Evolutionary conservation across 2,113 vertebrate species (phyloP).

Genomic region (Gulo gulo): DNA sequence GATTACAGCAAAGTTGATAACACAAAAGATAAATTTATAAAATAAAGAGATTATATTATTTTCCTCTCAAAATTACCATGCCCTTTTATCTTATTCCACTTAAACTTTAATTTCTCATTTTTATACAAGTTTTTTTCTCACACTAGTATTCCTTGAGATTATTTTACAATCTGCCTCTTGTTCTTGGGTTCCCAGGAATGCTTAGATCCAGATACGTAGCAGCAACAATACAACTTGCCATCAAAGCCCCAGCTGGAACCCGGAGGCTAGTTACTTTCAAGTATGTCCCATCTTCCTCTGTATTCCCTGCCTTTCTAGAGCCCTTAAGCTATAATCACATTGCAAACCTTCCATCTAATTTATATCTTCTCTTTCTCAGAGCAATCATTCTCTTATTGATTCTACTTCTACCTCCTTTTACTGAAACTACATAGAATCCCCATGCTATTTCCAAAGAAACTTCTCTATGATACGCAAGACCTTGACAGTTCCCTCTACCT

Average conservation of each 20-base stretch:
- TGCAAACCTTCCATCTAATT: slow-evolving; percentile 19
- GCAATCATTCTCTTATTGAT: background rate
- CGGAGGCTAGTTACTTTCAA: slow-evolving; percentile 12
- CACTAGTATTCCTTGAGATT: background rate
- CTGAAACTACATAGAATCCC: background rate
- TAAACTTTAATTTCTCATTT: background rate
- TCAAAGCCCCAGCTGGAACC: slow-evolving; percentile 53
- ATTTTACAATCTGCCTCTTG: background rate
- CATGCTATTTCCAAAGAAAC: slow-evolving; percentile 13
- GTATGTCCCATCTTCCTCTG: background rate
- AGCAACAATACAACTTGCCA: background rate
- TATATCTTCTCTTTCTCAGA: background rate
- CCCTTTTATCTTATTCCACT: background rate
- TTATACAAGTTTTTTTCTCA: background rate
- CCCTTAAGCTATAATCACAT: slow-evolving; percentile 43
- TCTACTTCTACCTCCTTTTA: slow-evolving; percentile 11
- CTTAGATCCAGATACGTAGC: background rate
- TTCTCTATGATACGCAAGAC: background rate
- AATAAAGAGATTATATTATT: background rate
- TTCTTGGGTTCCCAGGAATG: background rate
- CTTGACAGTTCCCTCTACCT: background rate
- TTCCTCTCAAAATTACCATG: background rate
- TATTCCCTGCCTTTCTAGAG: background rate
- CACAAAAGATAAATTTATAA: background rate
- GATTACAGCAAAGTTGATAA: background rate